phyloP scores from a whole-genome alignment of 2,888 invertebrate species.

The Dichetophora obliterata region DNA sequence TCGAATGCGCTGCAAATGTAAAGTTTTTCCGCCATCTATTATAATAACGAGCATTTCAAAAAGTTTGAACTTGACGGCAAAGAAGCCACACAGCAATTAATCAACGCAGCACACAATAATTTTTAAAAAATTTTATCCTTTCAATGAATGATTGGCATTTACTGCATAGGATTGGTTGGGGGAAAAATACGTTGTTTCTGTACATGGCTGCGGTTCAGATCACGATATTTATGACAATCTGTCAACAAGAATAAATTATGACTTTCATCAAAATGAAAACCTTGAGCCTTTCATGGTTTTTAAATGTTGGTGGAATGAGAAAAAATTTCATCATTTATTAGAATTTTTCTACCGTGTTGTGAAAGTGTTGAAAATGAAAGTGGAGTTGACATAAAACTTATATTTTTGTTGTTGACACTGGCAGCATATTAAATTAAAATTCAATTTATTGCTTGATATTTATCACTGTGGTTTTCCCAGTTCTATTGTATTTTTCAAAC shows the following conservation, averaged over 20 bases:
- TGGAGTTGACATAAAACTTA: too few relatives aligned
- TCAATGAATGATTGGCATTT: background rate
- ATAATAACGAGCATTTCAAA: too few relatives aligned
- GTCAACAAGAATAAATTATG: conserved; percentile 50
- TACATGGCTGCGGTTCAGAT: background rate
- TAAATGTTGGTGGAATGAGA: conserved; percentile 13
- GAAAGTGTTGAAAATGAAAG: background rate
- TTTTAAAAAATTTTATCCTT: conserved; percentile 5
- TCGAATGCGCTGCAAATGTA: too few relatives aligned
- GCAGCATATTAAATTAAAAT: too few relatives aligned
- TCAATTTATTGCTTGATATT: too few relatives aligned
- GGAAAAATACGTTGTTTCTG: background rate
- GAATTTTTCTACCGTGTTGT: conserved; percentile 37
- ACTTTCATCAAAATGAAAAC: conserved; percentile 35
- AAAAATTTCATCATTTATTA: conserved; percentile 42
- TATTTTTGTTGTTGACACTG: too few relatives aligned
- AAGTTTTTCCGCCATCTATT: too few relatives aligned
- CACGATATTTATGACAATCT: conserved; percentile 62
- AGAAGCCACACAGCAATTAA: conserved; percentile 17
- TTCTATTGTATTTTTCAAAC: too few relatives aligned
- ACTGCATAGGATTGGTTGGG: background rate
- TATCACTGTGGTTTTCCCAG: too few relatives aligned
- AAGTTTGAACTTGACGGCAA: background rate
- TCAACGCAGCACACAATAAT: conserved; percentile 9
- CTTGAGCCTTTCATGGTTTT: background rate